These are phyloP conservation scores for Noctua janthe DNA, from an alignment of 2,888 invertebrate genomes.

Conservation along the genomic window DNA sequence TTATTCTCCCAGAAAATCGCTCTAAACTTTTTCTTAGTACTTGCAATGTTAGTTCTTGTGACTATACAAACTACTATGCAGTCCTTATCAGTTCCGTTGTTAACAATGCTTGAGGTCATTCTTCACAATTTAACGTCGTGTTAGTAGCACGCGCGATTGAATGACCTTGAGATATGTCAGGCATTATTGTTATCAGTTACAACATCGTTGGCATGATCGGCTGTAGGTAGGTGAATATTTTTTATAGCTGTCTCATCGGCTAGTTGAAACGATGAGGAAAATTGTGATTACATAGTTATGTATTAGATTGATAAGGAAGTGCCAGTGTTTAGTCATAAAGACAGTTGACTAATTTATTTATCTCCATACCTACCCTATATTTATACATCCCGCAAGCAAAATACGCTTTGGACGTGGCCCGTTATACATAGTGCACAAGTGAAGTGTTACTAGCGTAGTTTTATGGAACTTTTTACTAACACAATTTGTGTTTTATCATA, in stretches of 20 bases:
- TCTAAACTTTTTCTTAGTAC: neutral
- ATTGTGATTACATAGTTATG: neutral
- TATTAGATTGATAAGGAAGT: slow-evolving; percentile 6
- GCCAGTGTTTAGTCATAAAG: too few relatives aligned
- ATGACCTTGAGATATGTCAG: slow-evolving; percentile 43
- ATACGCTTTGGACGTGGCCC: too few relatives aligned
- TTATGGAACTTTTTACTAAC: too few relatives aligned
- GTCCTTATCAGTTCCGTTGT: slow-evolving; percentile 48
- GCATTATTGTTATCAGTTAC: slow-evolving; percentile 51
- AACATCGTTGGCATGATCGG: slow-evolving; percentile 37
- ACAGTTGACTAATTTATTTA: too few relatives aligned
- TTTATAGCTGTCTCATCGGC: slow-evolving; percentile 9
- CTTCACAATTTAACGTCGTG: slow-evolving; percentile 44
- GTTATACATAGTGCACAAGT: too few relatives aligned
- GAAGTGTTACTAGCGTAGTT: too few relatives aligned
- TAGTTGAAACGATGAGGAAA: slow-evolving; percentile 21
- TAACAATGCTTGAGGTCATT: slow-evolving; percentile 61
- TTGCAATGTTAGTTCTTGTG: neutral
- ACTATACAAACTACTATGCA: slow-evolving; percentile 39
- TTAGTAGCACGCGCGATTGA: slow-evolving; percentile 56
- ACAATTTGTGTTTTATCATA: too few relatives aligned
- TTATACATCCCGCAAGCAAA: too few relatives aligned
- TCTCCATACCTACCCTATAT: too few relatives aligned
- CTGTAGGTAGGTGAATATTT: slow-evolving; percentile 1
- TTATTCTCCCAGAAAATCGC: neutral